Evolutionary conservation across 2,797 vertebrate species (phyloP), one percentile per base, ranked within the genome.

Genomic region (Aplochiton taeniatus): DNA sequence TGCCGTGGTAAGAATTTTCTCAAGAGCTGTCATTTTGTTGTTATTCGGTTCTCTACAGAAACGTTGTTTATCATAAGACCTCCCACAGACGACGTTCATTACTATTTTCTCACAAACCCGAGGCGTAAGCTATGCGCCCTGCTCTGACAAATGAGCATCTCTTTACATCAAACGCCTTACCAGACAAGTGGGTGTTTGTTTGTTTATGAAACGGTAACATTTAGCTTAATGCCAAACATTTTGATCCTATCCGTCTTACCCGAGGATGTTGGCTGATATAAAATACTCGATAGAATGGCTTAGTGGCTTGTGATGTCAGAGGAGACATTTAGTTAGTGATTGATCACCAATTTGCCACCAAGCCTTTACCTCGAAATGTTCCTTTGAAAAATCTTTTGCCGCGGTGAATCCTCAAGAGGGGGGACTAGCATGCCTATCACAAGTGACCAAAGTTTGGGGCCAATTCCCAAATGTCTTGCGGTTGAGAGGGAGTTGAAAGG

Each of bases 401-500:
- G 61, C 58, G 59, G 50, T 42, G 56, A 43, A 60, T 62, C 46
- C 52, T 55, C 59, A 16, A 16, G 53, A 11, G 68, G 49, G 64
- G 68, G 73, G 54, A 49, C 76, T 20, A 72, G 17, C 46, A 63
- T 44, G 54, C 63, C 79, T 67, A 72, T 70, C 66, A 73, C 70
- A 72, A 66, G 61, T 51, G 68, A 72, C 67, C 58, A 44, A 72
- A 59, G 61, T 69, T 67, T 48, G 68, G 63, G 68, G 63, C 68
- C 71, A 68, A 43, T 69, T 82, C 58, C 66, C 65, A 68, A 44
- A 58, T 65, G 75, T 46, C 70, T 74, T 74, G 70, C 57, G 62
- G 67, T 63, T 62, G 59, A 45, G 50, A 77, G 58, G 61, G 73
- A 80, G 75, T 73, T 70, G 59, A 73, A 70, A 58, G 80, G 65